A percentile compares a stretch with the other conserved stretches of the same genome.
Evolutionary conservation across 2,888 invertebrate genomes (phyloP).

Genomic region (Dolichomitus sp.): DNA sequence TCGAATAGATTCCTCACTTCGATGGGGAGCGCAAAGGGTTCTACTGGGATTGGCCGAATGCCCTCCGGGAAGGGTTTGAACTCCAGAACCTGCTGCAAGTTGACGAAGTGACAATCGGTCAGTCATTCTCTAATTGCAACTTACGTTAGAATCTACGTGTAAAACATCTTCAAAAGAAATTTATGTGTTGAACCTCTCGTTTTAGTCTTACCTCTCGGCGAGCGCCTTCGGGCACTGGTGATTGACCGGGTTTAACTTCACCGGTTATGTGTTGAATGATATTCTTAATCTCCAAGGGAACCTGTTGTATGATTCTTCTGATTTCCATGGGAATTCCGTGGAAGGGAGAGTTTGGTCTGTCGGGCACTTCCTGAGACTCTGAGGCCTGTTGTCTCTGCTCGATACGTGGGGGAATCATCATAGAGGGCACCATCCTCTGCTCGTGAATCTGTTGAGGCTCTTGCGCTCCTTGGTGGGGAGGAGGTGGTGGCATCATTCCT

Average conservation of each 20-base stretch:
- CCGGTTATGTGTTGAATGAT: constrained; percentile 82
- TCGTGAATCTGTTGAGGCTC: constrained; percentile 73
- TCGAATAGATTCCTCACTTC: constrained; percentile 81
- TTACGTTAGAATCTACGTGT: neutral
- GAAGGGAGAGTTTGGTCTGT: constrained; percentile 81
- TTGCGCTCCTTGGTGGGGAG: constrained; percentile 69
- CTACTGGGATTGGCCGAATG: constrained; percentile 78
- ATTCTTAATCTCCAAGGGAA: constrained; percentile 82
- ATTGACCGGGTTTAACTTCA: constrained; percentile 75
- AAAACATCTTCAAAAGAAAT: neutral
- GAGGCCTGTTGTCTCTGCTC: constrained; percentile 70
- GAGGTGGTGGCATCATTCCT: constrained; percentile 78
- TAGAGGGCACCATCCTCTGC: constrained; percentile 76
- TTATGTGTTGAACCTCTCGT: neutral
- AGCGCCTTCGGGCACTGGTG: constrained; percentile 78
- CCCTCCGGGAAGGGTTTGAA: constrained; percentile 82
- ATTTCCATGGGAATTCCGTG: constrained; percentile 84
- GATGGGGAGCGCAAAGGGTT: constrained; percentile 80
- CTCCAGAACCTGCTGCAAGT: constrained; percentile 76
- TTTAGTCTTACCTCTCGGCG: constrained; percentile 77
- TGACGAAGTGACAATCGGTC: neutral
- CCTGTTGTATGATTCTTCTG: constrained; percentile 81
- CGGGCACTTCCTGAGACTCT: constrained; percentile 73
- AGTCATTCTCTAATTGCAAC: neutral
- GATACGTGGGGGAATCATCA: constrained; percentile 76